Evolutionary conservation across 1,140 invertebrate species (phyloP), one percentile per base, ranked within the genome.

Genomic region (Prorops nasuta): DNA sequence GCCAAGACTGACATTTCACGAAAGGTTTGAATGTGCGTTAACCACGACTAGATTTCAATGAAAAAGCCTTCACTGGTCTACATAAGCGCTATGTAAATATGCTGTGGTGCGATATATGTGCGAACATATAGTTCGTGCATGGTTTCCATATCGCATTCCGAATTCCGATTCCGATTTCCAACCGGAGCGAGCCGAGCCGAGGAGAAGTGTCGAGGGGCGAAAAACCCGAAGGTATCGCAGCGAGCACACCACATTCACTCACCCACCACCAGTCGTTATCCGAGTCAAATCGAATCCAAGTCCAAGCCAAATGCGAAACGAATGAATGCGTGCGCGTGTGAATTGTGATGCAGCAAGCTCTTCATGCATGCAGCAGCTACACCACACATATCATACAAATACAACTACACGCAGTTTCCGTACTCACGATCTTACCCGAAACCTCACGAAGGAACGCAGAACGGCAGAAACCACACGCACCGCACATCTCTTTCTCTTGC

Each of bases 1-100:
- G 38, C 32, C 37, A 44, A 39, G 47, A 28, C 56, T 60, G 54
- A 60, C 54, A 60, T 54, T 46, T 53, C 49, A 57, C 43, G 28
- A 34, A 31, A 46, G 15, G 31, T 34, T 53, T 20, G 3, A 47
- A 12, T 19, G 12, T 28, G 35, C 36, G 39, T 39, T 32, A 49
- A 54, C 41, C 16, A 18, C 10, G 17, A 32, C 20, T 20, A 53
- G 50, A 41, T 37, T 35, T 18, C 44, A 12, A 20, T 12, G 31
- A 40, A 28, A 28, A 52, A 34, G 39, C 31, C 18, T 42, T n/a
- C 44, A 7, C 7, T 3, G 10, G 4, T 28, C 4, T 28, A 28
- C 24, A 28, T 28, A 28, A 10, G 10, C 4, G 24, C 4, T 28
- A 28, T 28, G 24, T 28, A 28, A 28, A 28, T 28, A 28, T 28